A percentile compares a stretch with the other conserved stretches of the same genome.
Evolutionary conservation across 1,140 invertebrate genomes (phyloP).

Genomic region (Pseudobourletiella spinata): DNA sequence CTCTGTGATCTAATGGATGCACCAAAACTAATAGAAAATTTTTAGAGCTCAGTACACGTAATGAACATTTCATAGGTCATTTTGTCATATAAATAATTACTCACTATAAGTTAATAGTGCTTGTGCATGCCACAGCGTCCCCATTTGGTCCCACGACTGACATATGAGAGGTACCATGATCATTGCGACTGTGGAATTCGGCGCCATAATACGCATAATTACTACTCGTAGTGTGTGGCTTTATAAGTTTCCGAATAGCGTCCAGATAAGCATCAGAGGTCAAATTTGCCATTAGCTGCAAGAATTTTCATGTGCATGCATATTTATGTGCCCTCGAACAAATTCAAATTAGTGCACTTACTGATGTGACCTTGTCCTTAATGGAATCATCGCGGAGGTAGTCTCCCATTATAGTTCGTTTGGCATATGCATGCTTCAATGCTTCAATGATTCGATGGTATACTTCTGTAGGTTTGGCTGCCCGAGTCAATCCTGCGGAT

Average conservation of each 20-base stretch:
- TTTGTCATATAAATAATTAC: no score
- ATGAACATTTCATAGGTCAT: no score
- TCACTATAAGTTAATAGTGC: slow-evolving; percentile 85
- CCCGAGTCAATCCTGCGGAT: slow-evolving; percentile 39
- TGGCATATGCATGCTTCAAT: slow-evolving; percentile 85
- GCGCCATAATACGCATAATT: slow-evolving; percentile 42
- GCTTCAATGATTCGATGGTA: slow-evolving; percentile 82
- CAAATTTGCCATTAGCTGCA: slow-evolving; percentile 54
- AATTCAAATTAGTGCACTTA: slow-evolving; percentile 50
- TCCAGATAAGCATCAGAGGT: slow-evolving; percentile 53
- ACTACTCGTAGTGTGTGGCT: slow-evolving; percentile 58
- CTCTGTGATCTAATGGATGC: slow-evolving; percentile 59
- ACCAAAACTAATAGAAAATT: slow-evolving; percentile 59
- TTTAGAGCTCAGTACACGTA: no score
- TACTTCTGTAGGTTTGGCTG: slow-evolving; percentile 35
- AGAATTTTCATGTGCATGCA: no score
- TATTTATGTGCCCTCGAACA: background rate
- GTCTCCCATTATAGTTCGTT: slow-evolving; percentile 78
- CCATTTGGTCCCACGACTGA: slow-evolving; percentile 75
- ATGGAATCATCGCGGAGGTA: slow-evolving; percentile 61
- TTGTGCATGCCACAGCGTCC: slow-evolving; percentile 85
- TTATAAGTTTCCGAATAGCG: slow-evolving; percentile 53
- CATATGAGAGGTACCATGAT: slow-evolving; percentile 75
- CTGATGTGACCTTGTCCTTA: slow-evolving; percentile 52
- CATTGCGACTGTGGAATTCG: background rate